A percentile compares a stretch with the other conserved stretches of the same genome.
These are phyloP conservation scores for Caenorhabditis brenneri DNA, from an alignment of 1,140 invertebrate species.

Conservation along the genomic window DNA sequence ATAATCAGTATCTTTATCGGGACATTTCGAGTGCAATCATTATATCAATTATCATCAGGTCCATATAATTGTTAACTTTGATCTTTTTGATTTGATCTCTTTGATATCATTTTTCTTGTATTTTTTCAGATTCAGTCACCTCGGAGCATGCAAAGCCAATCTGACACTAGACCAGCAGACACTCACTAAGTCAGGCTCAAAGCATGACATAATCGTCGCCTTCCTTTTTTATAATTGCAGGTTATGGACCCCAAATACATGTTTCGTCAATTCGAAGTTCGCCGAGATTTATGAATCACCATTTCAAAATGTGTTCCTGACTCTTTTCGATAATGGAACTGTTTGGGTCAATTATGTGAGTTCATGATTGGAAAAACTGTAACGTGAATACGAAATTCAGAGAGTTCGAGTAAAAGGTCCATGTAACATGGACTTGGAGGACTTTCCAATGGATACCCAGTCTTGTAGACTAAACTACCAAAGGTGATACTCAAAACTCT, in stretches of 20 bases:
- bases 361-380: neutral
- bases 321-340: conserved; percentile 68
- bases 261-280: conserved; percentile 44
- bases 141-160: conserved; percentile 67
- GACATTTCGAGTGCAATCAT: neutral
- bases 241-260: conserved; percentile 44
- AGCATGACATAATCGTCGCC: conserved; percentile 66
- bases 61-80: neutral
- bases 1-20: neutral
- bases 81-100: neutral
- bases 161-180: conserved; percentile 60
- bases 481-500: conserved; percentile 52
- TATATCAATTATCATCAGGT: neutral
- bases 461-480: conserved; percentile 68
- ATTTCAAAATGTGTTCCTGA: conserved; percentile 64
- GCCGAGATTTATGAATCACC: conserved; percentile 49
- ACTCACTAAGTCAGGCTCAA: conserved; percentile 66
- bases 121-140: conserved; percentile 64
- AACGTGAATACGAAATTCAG: conserved; percentile 49
- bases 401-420: conserved; percentile 68
- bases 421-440: conserved; percentile 62
- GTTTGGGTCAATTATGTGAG: conserved; percentile 69
- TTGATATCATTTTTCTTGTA: neutral
- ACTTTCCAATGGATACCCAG: conserved; percentile 68
- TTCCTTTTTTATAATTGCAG: conserved; percentile 64